Evolutionary conservation across 2,113 vertebrate species (phyloP), one percentile per base, ranked within the genome.

Genomic region (Ceratotherium simum): DNA sequence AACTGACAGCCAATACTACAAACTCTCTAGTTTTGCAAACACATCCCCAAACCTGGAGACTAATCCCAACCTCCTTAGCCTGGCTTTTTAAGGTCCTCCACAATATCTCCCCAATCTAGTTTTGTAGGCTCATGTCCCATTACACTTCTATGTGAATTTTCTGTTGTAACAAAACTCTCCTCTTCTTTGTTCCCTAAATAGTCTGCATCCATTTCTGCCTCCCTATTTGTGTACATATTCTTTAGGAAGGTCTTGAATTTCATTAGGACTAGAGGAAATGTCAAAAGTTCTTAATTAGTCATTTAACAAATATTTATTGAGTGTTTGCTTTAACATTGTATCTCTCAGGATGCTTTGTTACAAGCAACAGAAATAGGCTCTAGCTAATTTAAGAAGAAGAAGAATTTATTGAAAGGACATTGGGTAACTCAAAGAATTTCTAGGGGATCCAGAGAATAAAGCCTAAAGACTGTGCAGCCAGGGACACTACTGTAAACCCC

Each of bases 281-380:
- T 96, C 67, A 95, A 72, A 96, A 86, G 85, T 96, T 91, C 94
- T 97, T 96, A 96, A 95, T 96, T 94, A 92, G 84, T 96, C 88
- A 97, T 54, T 93, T 93, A 94, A 70, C 88, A 97, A 96, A 87
- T 90, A 96, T 96, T 90, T 96, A 89, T 91, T 88, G 64, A 33
- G 31, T 85, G 58, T 85, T 95, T 93, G 46, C 33, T 83, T 96
- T 87, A 82, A 73, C 73, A 86, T 10, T 91, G 46, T 79, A 69
- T 90, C 85, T 95, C 72, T 90, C 11, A 36, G 90, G 92, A 91
- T 92, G 78, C 72, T 97, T 81, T 97, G 83, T n/a, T 87, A 62
- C 36, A 91, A 78, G 90, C 72, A 91, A 85, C 95, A 97, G 86
- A 97, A 97, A 95, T 89, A 98, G 94, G 65, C 29, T 67, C 31